Evolutionary conservation across 2,113 vertebrate genomes (phyloP).

Genomic region (Dasyornis broadbenti): DNA sequence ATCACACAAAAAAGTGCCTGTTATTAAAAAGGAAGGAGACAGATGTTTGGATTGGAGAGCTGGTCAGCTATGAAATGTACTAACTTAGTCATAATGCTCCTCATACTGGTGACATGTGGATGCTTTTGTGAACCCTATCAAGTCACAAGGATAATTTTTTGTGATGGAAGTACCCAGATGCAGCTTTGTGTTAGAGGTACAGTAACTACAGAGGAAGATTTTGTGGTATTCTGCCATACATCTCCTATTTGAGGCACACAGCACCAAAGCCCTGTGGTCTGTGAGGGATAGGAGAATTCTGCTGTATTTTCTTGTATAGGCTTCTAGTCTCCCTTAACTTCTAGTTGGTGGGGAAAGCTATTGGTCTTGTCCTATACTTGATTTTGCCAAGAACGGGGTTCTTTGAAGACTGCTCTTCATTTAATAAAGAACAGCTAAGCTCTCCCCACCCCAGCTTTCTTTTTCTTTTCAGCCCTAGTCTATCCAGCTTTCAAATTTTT

Average conservation of each 20-base stretch:
- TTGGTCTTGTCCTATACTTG: background rate
- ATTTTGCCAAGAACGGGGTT: background rate
- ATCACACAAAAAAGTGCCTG: background rate
- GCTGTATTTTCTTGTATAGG: background rate
- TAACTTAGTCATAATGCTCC: background rate
- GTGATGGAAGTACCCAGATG: background rate
- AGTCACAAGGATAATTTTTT: background rate
- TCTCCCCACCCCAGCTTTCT: accelerated
- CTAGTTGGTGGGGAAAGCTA: background rate
- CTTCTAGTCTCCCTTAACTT: background rate
- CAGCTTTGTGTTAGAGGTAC: background rate
- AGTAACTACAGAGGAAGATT: background rate
- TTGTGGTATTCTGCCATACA: background rate
- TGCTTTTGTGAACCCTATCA: background rate
- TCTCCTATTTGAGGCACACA: background rate
- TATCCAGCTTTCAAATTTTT: background rate
- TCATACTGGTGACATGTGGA: background rate
- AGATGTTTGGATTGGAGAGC: background rate
- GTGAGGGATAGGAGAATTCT: background rate
- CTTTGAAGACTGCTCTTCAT: background rate
- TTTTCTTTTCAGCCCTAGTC: background rate
- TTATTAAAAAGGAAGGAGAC: background rate
- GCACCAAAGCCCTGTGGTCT: background rate
- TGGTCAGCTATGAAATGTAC: background rate
- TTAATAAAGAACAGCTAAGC: background rate